Evolutionary conservation across 1,140 invertebrate species (phyloP), one percentile per base, ranked within the genome.

Genomic region (Aplysia californica): DNA sequence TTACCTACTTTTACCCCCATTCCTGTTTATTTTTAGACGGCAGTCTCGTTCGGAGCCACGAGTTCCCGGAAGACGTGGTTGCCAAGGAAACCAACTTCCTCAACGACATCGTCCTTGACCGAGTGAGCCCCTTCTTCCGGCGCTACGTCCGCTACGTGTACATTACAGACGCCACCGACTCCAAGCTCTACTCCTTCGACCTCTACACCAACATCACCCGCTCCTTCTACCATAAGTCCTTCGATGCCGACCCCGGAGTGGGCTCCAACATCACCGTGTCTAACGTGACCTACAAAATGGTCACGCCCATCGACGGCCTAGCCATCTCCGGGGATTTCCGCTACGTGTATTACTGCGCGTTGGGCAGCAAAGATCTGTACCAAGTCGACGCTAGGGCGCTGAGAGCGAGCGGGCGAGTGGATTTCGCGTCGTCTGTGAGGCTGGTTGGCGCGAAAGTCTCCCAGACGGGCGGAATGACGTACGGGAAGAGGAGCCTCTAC

Each of bases 81-180:
- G 15, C 35, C 56, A 73, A 61, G 31, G 33, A 38, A 38, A 73
- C 70, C 20, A 73, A 73, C 58, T 73, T 59, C 56, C 70, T 73
- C 33, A 73, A 73, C 35, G 70, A 73, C 36, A 73, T 73, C 36
- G 70, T 73, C 55, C 4, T 73, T 38, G 70, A 73, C 56, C 38
- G 70, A 3, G 70, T 55, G 18, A 41, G 26, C 26, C 1, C 38
- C 5, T 23, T 6, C 1, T 73, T 58, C 1, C 29, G 20, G 0
- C n/a, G n/a, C n/a, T n/a, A n/a, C 3, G 70, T 31, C 55, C 39
- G 26, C 23, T 61, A 38, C 33, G 70, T 73, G 15, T 73, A 73
- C 70, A 73, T 73, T 23, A 73, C 70, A 2, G 70, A 73, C 58
- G 70, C 70, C 36, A 23, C 15, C 10, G 70, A 73, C n/a, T 38